Conservation (phyloP, 2,888 invertebrate genomes). For the Sphaeridia pumilis region DNA sequence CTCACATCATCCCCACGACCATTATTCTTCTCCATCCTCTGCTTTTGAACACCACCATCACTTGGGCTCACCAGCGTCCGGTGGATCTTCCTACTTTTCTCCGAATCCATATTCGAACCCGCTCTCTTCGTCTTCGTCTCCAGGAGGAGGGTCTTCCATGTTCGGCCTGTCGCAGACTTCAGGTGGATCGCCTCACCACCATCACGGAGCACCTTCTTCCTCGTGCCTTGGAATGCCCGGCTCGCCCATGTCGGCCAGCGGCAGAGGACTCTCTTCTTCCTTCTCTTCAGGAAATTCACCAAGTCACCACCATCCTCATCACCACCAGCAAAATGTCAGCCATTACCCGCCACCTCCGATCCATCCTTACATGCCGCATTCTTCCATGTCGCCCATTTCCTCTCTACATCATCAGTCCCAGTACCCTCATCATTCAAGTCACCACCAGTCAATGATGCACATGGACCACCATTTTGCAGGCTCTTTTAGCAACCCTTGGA, state of each 20-base stretch:
- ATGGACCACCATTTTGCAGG: conserved; percentile 7
- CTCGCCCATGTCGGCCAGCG: neutral
- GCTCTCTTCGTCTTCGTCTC: neutral
- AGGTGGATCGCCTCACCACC: conserved; percentile 25
- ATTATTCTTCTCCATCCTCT: neutral
- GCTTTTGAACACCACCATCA: conserved; percentile 5
- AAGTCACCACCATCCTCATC: conserved; percentile 10
- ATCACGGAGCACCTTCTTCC: conserved; percentile 22
- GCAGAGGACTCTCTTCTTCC: neutral
- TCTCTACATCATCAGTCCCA: too few relatives aligned
- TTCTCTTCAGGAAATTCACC: conserved; percentile 1
- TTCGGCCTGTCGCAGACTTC: conserved; percentile 9
- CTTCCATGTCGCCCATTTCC: conserved; percentile 11
- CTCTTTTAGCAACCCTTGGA: conserved; percentile 19
- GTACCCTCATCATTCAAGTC: conserved; percentile 18
- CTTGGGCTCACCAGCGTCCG: conserved; percentile 5
- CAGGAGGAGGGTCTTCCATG: conserved; percentile 13
- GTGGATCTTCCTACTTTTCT: neutral
- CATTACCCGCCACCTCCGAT: neutral
- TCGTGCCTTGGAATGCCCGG: conserved; percentile 15
- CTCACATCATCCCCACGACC: conserved; percentile 8
- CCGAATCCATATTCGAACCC: conserved; percentile 5
- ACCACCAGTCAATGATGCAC: conserved; percentile 12
- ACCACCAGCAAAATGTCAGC: neutral
- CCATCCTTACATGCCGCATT: neutral